Evolutionary conservation across 1,140 invertebrate species (phyloP).

Genomic region (Oppia nitens): DNA sequence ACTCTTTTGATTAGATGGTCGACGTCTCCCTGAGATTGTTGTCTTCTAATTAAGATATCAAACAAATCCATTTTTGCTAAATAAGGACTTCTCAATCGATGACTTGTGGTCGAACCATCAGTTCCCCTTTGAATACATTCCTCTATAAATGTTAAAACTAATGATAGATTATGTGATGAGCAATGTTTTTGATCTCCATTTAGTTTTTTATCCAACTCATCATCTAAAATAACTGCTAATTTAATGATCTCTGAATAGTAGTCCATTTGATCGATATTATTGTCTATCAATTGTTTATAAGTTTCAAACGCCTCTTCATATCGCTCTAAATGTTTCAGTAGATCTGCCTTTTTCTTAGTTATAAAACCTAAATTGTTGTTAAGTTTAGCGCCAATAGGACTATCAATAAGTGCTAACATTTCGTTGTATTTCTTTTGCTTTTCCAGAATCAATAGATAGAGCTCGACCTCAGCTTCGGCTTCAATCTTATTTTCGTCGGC

Average conservation of each 20-base stretch:
- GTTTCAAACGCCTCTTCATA: constrained; percentile 49
- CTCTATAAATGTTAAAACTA: background rate
- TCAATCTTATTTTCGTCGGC: constrained; percentile 74
- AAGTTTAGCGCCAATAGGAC: constrained; percentile 40
- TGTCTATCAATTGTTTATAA: constrained; percentile 36
- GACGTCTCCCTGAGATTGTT: constrained; percentile 3
- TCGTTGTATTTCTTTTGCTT: constrained; percentile 61
- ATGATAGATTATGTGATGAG: background rate
- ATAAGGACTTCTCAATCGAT: constrained; percentile 48
- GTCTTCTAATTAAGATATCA: constrained; percentile 34
- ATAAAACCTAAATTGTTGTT: constrained; percentile 28
- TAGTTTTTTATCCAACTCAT: background rate
- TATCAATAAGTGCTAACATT: constrained; percentile 56
- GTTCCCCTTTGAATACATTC: background rate
- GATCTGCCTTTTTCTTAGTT: constrained; percentile 47
- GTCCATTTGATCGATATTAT: constrained; percentile 17
- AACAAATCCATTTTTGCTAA: constrained; percentile 60
- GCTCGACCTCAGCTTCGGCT: constrained; percentile 74
- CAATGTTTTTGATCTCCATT: background rate
- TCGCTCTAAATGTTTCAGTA: constrained; percentile 49
- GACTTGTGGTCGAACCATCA: background rate
- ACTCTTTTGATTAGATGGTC: constrained; percentile 10
- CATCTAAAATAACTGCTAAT: constrained; percentile 7
- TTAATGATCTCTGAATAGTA: constrained; percentile 16
- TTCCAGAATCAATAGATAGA: constrained; percentile 79